Percentiles rank a stretch among this genome's conserved stretches.
Evolutionary conservation across 2,888 invertebrate genomes (phyloP).

Genomic region (Thymelicus lineola): DNA sequence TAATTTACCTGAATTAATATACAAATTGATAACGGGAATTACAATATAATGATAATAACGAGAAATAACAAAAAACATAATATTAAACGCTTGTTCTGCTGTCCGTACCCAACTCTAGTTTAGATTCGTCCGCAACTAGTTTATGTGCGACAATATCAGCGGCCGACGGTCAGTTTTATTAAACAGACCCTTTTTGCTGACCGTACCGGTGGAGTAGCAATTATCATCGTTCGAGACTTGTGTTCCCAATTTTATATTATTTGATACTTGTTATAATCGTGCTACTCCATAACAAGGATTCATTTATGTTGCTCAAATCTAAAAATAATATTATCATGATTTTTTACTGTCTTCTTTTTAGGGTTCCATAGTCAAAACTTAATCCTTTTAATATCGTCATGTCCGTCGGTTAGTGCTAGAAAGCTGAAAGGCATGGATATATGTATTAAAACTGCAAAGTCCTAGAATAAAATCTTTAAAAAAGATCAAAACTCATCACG

Average conservation of each 20-base stretch:
- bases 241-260: slow-evolving; percentile 15
- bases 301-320: not conserved
- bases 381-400: too few relatives aligned
- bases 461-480: too few relatives aligned
- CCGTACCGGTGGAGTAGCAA: slow-evolving; percentile 29
- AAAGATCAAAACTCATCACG: too few relatives aligned
- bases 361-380: too few relatives aligned
- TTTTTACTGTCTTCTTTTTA: too few relatives aligned
- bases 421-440: too few relatives aligned
- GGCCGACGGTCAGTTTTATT: slow-evolving; percentile 41
- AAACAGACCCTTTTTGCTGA: slow-evolving; percentile 35
- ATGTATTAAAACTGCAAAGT: too few relatives aligned
- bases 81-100: slow-evolving; percentile 15
- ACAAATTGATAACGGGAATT: too few relatives aligned
- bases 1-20: too few relatives aligned
- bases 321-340: too few relatives aligned
- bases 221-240: slow-evolving; percentile 21
- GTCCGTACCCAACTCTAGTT: slow-evolving; percentile 38
- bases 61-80: not conserved
- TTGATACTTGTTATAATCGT: not conserved
- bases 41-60: not conserved
- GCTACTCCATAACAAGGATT: not conserved
- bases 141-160: slow-evolving; percentile 46
- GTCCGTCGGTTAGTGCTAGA: too few relatives aligned
- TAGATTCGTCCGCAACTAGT: slow-evolving; percentile 45